Conservation (phyloP, 2,113 vertebrate genomes). For the Petrocephalus zakoni region DNA sequence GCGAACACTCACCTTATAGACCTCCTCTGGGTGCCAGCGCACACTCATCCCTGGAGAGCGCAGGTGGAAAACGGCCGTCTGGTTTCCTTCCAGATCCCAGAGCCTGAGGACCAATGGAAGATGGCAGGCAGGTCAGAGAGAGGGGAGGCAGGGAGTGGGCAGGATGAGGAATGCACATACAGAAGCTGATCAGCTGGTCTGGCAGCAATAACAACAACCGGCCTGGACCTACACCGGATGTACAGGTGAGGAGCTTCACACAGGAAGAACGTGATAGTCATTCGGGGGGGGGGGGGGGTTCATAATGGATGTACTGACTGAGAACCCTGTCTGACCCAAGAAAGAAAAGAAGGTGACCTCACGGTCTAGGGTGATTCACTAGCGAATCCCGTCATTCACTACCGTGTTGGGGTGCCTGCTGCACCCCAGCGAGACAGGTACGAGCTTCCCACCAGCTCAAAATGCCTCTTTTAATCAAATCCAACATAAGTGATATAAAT, state of each 20-base stretch:
- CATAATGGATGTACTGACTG: neutral
- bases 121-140: neutral
- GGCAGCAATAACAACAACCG: no score
- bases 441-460: neutral
- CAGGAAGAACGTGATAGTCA: neutral
- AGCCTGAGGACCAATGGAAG: constrained; percentile 58
- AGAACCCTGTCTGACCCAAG: neutral
- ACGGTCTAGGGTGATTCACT: neutral
- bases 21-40: constrained; percentile 92
- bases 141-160: neutral
- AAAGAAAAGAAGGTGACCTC: neutral
- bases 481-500: neutral
- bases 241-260: neutral
- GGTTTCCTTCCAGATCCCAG: constrained; percentile 86
- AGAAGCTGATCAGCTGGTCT: neutral
- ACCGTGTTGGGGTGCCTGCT: neutral
- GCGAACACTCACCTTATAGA: constrained; percentile 92
- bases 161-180: neutral
- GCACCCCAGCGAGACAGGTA: neutral
- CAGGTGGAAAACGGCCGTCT: constrained; percentile 74
- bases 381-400: neutral
- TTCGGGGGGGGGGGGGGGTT: neutral
- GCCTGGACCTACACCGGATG: neutral
- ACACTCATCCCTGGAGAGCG: constrained; percentile 89
- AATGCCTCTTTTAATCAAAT: neutral